phyloP scores from a whole-genome alignment of 2,888 invertebrate species.

The Limnephilus rhombicus region DNA sequence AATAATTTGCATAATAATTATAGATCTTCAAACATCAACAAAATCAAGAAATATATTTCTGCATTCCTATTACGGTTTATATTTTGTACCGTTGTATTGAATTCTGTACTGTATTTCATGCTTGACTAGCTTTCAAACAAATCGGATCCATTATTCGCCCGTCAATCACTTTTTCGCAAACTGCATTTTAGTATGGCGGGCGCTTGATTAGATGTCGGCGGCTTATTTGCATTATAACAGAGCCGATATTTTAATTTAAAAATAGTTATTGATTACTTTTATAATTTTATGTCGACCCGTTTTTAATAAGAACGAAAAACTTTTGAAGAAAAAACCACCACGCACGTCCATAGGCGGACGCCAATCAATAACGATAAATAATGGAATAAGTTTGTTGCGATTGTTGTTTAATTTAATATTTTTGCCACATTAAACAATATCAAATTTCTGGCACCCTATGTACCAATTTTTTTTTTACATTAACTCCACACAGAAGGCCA shows the following conservation, averaged over 20 bases:
- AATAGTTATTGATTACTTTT: neutral
- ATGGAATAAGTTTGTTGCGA: neutral
- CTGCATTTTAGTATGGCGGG: neutral
- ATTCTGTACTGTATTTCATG: neutral
- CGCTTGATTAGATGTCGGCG: neutral
- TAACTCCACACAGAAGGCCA: too few relatives aligned
- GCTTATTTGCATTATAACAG: neutral
- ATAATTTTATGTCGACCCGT: neutral
- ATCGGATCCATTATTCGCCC: neutral
- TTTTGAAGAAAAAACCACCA: neutral
- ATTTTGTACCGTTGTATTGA: neutral
- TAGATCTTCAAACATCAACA: neutral
- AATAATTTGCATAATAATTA: neutral
- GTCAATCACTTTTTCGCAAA: neutral
- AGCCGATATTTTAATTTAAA: neutral
- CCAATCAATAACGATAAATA: neutral
- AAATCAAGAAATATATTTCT: neutral
- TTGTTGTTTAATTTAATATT: neutral
- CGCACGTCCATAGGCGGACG: neutral
- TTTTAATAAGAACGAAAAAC: neutral
- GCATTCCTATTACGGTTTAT: neutral
- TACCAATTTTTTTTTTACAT: too few relatives aligned
- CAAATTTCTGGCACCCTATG: neutral
- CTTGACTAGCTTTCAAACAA: neutral
- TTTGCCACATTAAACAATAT: neutral